A percentile compares a stretch with the other conserved stretches of the same genome.
phyloP scores from a whole-genome alignment of 2,888 invertebrate genomes.

The Synergus laeviventris region DNA sequence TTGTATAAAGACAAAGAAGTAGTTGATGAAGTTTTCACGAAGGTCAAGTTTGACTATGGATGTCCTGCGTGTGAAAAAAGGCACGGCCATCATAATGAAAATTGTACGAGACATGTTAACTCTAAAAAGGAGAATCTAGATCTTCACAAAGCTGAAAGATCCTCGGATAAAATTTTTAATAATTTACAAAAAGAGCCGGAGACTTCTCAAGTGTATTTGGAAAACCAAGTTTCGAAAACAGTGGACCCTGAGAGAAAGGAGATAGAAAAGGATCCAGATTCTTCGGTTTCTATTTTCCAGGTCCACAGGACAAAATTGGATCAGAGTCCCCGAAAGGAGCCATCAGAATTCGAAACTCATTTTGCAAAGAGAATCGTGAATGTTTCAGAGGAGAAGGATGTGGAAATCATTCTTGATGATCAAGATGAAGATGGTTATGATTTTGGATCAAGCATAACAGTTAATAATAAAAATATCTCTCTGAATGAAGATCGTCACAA shows the following conservation, averaged over 20 bases:
- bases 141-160: constrained; percentile 33
- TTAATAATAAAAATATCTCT: constrained; percentile 62
- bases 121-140: constrained; percentile 34
- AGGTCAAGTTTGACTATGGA: constrained; percentile 60
- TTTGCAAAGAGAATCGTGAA: constrained; percentile 61
- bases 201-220: constrained; percentile 4
- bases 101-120: constrained; percentile 48
- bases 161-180: background rate
- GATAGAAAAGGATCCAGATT: background rate
- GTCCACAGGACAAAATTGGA: constrained; percentile 59
- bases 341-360: constrained; percentile 56
- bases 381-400: constrained; percentile 46
- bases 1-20: constrained; percentile 63
- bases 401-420: constrained; percentile 53
- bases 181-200: constrained; percentile 37
- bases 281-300: constrained; percentile 56
- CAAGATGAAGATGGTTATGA: constrained; percentile 66
- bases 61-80: constrained; percentile 68
- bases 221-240: background rate
- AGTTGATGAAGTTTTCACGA: constrained; percentile 68
- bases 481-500: constrained; percentile 64
- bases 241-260: background rate
- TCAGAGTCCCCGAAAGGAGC: constrained; percentile 41
- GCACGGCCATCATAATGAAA: constrained; percentile 56
- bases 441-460: constrained; percentile 63